phyloP scores from a whole-genome alignment of 2,113 vertebrate genomes.

The Henicopernis longicauda region DNA sequence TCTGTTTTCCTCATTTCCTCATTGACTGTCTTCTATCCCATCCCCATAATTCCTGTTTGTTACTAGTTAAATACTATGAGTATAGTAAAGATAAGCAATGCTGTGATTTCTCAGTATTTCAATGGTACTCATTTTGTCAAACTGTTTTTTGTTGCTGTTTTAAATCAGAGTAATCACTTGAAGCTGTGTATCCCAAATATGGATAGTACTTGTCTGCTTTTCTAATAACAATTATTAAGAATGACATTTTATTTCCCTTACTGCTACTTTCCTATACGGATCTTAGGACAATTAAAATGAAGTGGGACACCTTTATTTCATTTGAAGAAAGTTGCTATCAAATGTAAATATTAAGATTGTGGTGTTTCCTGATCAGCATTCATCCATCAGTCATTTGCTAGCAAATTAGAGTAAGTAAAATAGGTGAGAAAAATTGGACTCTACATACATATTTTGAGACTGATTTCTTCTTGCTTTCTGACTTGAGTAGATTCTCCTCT shows the following conservation, averaged over 20 bases:
- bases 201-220: background rate
- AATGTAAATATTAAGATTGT: background rate
- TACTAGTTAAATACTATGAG: background rate
- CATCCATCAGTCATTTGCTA: background rate
- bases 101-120: background rate
- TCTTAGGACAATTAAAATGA: background rate
- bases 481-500: background rate
- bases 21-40: background rate
- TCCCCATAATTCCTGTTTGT: background rate
- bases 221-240: background rate
- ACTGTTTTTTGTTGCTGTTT: background rate
- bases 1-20: background rate
- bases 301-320: background rate
- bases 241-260: background rate
- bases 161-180: background rate
- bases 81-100: background rate
- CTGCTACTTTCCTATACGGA: background rate
- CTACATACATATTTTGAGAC: background rate
- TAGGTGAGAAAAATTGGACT: background rate
- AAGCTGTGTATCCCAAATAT: background rate
- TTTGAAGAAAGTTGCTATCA: background rate
- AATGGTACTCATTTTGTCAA: background rate
- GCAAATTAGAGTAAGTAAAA: background rate
- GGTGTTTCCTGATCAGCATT: background rate
- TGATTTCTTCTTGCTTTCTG: background rate